These are phyloP conservation scores for Camelus bactrianus DNA, from an alignment of 2,113 vertebrate species.

Conservation along the genomic window DNA sequence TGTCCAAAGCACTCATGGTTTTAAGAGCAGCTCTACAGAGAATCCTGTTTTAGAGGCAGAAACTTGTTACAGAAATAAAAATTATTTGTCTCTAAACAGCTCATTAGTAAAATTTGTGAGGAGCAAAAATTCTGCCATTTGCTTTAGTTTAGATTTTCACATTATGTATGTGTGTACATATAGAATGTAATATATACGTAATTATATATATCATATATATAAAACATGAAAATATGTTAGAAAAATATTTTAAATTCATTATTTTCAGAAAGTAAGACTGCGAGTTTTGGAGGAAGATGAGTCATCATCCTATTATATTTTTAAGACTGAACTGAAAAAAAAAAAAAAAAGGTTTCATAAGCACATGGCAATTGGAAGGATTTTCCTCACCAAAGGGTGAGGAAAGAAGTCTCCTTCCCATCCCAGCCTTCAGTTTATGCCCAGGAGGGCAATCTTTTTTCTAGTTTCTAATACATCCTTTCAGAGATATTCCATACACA, in stretches of 20 bases:
- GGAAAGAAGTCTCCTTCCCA: neutral
- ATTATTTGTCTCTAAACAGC: neutral
- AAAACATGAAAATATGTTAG: neutral
- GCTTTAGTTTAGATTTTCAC: conserved; percentile 51
- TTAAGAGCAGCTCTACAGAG: conserved; percentile 24
- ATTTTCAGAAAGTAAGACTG: neutral
- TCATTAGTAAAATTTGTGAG: conserved; percentile 36
- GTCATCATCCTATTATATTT: conserved; percentile 2
- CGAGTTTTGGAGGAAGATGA: neutral
- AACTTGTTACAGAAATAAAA: neutral
- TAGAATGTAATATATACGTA: neutral
- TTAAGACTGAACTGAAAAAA: neutral
- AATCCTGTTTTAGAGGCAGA: neutral
- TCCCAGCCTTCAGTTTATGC: neutral
- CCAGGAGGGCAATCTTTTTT: neutral
- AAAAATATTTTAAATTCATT: conserved; percentile 8
- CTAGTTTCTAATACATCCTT: neutral
- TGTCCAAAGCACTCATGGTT: neutral
- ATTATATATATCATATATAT: neutral
- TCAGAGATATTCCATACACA: neutral
- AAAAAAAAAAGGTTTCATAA: neutral
- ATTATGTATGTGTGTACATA: neutral
- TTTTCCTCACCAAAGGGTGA: neutral
- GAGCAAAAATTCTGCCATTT: conserved; percentile 31
- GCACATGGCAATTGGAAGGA: neutral